Base-by-base conservation (phyloP, 2,113 vertebrate genomes). In the Dasypus novemcinctus region DNA sequence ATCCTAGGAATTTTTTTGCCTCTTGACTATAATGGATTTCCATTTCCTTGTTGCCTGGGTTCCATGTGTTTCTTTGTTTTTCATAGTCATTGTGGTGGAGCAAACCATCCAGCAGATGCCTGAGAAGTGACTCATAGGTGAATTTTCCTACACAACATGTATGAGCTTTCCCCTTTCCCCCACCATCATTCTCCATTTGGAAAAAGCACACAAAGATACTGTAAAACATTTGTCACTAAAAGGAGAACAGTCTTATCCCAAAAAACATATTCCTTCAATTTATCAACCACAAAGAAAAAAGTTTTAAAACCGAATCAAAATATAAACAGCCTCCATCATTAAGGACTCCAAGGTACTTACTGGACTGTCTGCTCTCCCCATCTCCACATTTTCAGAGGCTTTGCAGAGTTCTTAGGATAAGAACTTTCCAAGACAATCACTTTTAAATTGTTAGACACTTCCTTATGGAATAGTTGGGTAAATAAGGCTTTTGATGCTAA, bases 311-410 rank as follows among this genome's bases (percentile, higher is more conserved):
- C 6, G 27, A 82, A 46, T 63, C 36, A 20, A 20, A 11, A 52
- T 12, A 18, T 7, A 31, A 79, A 66, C 57, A 78, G 18, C 33
- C 78, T 81, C 29, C 7, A 64, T 46, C 52, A 10, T 27, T 17
- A 93, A 49, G 49, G 9, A 41, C 23, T 52, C 43, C 38, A 8
- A 78, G 76, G 36, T 23, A 7, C 15, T 57, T 25, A 13, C 36
- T 36, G 21, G 21, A 18, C 4, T 2, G 3, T 13, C 27, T 43
- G 17, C 57, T 59, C 18, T 15, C 38, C 4, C 21, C 0, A 1
- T 2, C 10, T 63, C 38, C 43, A 38, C 17, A 10, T 29, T 25
- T 80, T 27, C 64, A 46, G 25, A n/a, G 54, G 33, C 61, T 66
- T 63, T 71, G 46, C 14, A 64, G 36, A 33, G 14, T 29, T 21